Conservation (phyloP, 2,888 invertebrate genomes). For the Operophtera brumata region DNA sequence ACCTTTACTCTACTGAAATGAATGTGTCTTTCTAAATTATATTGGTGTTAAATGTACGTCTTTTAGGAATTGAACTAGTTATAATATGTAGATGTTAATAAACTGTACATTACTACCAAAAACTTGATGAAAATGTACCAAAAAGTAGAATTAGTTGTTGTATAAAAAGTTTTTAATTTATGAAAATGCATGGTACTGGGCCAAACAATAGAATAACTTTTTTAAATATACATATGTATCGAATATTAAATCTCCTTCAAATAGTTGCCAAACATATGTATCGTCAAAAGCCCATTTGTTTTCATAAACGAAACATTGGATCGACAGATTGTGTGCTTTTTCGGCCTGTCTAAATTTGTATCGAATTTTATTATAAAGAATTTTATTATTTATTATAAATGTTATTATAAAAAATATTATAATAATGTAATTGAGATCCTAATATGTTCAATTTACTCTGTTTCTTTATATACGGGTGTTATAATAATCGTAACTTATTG, state of each 20-base stretch:
- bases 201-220: constrained; percentile 14
- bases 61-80: constrained; percentile 21
- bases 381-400: background rate
- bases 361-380: background rate
- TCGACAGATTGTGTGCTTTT: background rate
- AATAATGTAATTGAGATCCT: background rate
- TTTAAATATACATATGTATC: background rate
- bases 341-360: constrained; percentile 4
- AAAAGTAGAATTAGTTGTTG: constrained; percentile 7
- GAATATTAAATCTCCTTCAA: background rate
- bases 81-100: constrained; percentile 4
- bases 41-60: constrained; percentile 16
- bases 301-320: background rate
- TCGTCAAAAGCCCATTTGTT: background rate
- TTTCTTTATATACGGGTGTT: background rate
- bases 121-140: constrained; percentile 19
- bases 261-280: background rate
- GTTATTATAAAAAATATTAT: background rate
- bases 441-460: background rate
- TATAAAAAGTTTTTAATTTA: background rate
- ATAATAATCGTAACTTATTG: background rate
- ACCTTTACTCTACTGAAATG: constrained; percentile 20
- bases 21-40: constrained; percentile 16
- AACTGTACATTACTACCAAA: constrained; percentile 17
- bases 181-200: constrained; percentile 1